Conservation (phyloP, 2,113 vertebrate species). For the Carassius gibelio region DNA sequence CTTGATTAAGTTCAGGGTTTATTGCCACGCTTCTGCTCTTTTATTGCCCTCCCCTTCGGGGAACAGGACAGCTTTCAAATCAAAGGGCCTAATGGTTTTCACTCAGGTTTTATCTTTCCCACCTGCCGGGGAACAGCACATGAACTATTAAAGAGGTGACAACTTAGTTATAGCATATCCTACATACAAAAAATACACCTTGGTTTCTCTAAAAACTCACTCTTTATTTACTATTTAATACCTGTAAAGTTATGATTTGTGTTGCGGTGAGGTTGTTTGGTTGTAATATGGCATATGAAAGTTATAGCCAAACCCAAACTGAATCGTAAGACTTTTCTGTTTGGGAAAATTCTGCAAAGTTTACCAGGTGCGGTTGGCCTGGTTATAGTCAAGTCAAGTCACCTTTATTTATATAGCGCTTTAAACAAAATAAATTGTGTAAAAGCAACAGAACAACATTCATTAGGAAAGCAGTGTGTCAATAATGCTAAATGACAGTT, state of each 20-base stretch:
- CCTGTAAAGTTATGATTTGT: background rate
- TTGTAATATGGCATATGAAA: background rate
- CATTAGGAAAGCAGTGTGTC: too few species aligned
- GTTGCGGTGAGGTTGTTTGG: background rate
- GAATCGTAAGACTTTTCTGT: background rate
- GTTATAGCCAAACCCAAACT: background rate
- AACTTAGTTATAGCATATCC: background rate
- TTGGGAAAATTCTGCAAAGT: background rate
- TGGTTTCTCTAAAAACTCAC: background rate
- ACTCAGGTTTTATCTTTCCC: slow-evolving; percentile 40
- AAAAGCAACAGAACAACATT: too few species aligned
- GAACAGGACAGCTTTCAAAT: slow-evolving; percentile 29
- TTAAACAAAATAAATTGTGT: too few species aligned
- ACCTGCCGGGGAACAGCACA: background rate
- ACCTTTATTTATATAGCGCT: too few species aligned
- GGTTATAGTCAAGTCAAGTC: background rate
- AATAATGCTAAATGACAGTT: too few species aligned
- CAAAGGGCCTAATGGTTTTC: slow-evolving; percentile 24
- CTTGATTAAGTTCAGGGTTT: slow-evolving; percentile 48
- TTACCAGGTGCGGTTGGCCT: background rate
- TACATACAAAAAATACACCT: background rate
- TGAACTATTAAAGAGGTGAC: slow-evolving; percentile 24
- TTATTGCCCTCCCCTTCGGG: slow-evolving; percentile 13
- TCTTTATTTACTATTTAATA: background rate
- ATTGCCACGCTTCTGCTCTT: slow-evolving; percentile 11